Conservation (phyloP, 2,113 vertebrate genomes). For the Takifugu bimaculatus region DNA sequence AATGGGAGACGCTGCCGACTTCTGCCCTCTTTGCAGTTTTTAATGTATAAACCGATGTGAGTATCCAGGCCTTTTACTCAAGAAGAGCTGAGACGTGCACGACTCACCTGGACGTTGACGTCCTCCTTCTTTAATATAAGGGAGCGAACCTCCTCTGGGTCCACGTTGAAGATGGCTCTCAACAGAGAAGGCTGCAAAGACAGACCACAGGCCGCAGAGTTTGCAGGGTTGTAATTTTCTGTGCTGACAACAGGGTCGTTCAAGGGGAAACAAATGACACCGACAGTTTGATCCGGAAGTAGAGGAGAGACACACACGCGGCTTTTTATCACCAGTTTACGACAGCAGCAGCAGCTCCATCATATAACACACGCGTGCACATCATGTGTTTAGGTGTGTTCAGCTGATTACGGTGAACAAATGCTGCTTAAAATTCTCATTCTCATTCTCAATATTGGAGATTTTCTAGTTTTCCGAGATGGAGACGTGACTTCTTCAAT, state of each 20-base stretch:
- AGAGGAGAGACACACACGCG: constrained; percentile 7
- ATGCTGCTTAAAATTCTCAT: too few species aligned
- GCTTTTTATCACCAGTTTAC: constrained; percentile 15
- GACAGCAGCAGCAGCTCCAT: constrained; percentile 23
- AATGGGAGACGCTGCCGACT: constrained; percentile 21
- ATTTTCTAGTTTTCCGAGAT: too few species aligned
- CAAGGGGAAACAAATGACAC: constrained; percentile 10
- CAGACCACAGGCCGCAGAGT: constrained; percentile 1
- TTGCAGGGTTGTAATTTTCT: constrained; percentile 28
- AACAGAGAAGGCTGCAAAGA: constrained; percentile 86
- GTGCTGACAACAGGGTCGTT: constrained; percentile 34
- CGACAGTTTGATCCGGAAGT: constrained; percentile 23
- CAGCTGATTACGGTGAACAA: too few species aligned
- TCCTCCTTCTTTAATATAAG: constrained; percentile 99
- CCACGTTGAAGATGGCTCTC: constrained; percentile 97
- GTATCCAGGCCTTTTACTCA: constrained; percentile 1
- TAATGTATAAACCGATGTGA: background rate
- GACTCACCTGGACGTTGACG: constrained; percentile 93
- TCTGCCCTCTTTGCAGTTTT: constrained; percentile 13
- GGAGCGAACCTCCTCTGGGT: constrained; percentile 93
- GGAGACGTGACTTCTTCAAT: too few species aligned
- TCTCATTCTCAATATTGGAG: too few species aligned
- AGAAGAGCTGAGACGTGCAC: background rate
- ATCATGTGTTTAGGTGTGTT: too few species aligned
- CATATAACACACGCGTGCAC: background rate